Conservation (phyloP, 2,797 vertebrate species). For the Phrynocephalus forsythii region DNA sequence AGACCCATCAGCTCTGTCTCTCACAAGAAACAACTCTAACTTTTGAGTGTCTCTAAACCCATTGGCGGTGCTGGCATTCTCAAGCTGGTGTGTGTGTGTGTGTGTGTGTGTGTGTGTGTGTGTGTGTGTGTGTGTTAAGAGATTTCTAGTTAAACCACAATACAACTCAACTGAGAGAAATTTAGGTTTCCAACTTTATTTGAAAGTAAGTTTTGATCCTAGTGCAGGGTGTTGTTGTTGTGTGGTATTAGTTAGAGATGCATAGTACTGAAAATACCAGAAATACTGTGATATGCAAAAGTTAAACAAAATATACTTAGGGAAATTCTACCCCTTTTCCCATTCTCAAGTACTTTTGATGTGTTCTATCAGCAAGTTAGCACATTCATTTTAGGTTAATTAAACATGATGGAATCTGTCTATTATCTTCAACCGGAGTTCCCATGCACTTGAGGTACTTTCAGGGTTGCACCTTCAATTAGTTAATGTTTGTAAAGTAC, state of each 20-base stretch:
- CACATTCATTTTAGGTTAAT: not conserved
- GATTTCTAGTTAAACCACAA: not conserved
- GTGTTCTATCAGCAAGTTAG: not conserved
- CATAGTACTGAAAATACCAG: too few species aligned
- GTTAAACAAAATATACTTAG: not conserved
- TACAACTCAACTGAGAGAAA: not conserved
- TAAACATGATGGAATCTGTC: not conserved
- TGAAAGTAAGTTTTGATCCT: not conserved
- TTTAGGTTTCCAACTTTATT: not conserved
- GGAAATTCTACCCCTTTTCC: not conserved
- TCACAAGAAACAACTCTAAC: not conserved
- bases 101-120: too few species aligned
- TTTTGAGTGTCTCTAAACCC: not conserved
- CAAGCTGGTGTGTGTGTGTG: too few species aligned
- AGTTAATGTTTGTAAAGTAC: slow-evolving; percentile 31
- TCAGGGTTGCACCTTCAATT: slow-evolving; percentile 24
- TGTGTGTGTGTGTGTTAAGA: not conserved
- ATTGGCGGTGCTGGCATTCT: too few species aligned
- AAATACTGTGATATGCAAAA: not conserved
- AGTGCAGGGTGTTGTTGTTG: too few species aligned
- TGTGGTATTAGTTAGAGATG: not conserved
- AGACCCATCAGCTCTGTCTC: not conserved
- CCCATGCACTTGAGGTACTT: not conserved
- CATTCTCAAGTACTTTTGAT: not conserved
- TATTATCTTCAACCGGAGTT: slow-evolving; percentile 1